Evolutionary conservation across 2,888 invertebrate species (phyloP).

Genomic region (Mechanitis messenoides): DNA sequence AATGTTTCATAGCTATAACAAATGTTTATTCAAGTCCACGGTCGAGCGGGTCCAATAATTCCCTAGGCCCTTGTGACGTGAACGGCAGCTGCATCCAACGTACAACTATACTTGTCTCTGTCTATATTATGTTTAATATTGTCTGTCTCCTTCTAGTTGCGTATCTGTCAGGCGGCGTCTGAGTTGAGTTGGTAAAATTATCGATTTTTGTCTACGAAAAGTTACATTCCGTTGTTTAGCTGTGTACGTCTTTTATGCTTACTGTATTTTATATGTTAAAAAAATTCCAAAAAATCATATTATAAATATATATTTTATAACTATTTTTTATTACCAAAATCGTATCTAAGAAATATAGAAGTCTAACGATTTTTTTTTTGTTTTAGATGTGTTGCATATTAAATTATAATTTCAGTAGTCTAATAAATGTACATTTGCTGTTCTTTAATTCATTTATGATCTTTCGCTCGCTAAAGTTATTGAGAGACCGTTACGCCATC

Average conservation of each 20-base stretch:
- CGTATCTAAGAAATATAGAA: too few relatives aligned
- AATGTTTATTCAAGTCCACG: slow-evolving; percentile 51
- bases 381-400: too few relatives aligned
- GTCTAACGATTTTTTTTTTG: too few relatives aligned
- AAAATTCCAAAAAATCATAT: too few relatives aligned
- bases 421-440: too few relatives aligned
- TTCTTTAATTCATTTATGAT: slow-evolving; percentile 2
- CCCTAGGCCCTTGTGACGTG: slow-evolving; percentile 68
- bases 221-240: slow-evolving; percentile 20
- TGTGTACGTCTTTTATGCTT: too few relatives aligned
- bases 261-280: too few relatives aligned
- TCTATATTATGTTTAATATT: slow-evolving; percentile 38
- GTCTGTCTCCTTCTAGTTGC: slow-evolving; percentile 48
- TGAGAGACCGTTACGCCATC: slow-evolving; percentile 26
- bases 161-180: slow-evolving; percentile 57
- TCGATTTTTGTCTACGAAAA: slow-evolving; percentile 46
- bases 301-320: too few relatives aligned
- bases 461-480: slow-evolving; percentile 21
- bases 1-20: slow-evolving; percentile 35
- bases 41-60: slow-evolving; percentile 55
- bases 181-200: slow-evolving; percentile 49
- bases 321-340: too few relatives aligned
- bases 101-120: slow-evolving; percentile 49
- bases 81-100: slow-evolving; percentile 72
- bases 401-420: too few relatives aligned